A percentile compares a stretch with the other conserved stretches of the same genome.
phyloP scores from a whole-genome alignment of 2,888 invertebrate species.

The Fabriciana adippe region DNA sequence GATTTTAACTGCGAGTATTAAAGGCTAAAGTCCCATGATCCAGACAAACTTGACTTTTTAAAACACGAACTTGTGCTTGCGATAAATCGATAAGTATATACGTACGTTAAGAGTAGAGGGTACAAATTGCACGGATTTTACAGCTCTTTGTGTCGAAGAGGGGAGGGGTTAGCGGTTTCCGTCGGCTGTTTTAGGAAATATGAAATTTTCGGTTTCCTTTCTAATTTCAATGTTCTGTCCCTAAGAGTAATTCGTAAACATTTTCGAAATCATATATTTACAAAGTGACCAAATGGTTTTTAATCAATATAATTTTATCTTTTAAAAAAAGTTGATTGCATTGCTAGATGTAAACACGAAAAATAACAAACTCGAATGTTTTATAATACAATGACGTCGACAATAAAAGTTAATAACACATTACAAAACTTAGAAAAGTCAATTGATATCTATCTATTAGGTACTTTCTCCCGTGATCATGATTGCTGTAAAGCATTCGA shows the following conservation, averaged over 20 bases:
- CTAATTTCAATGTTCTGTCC: slow-evolving; percentile 41
- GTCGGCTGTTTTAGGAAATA: slow-evolving; percentile 67
- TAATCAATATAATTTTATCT: too few species aligned
- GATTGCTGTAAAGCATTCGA: too few species aligned
- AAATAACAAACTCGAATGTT: too few species aligned
- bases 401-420: too few species aligned
- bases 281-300: too few species aligned
- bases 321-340: too few species aligned
- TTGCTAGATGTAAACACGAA: too few species aligned
- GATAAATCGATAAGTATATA: slow-evolving; percentile 80
- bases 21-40: slow-evolving; percentile 41
- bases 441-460: too few species aligned
- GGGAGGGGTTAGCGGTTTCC: slow-evolving; percentile 64
- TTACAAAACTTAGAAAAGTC: too few species aligned
- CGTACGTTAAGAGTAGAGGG: slow-evolving; percentile 66
- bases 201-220: slow-evolving; percentile 59
- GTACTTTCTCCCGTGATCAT: too few species aligned
- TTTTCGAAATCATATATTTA: background rate
- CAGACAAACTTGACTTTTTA: slow-evolving; percentile 59
- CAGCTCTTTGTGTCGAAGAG: slow-evolving; percentile 69
- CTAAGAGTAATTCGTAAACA: slow-evolving; percentile 22
- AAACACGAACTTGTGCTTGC: slow-evolving; percentile 70
- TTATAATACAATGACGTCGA: too few species aligned
- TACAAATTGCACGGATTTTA: slow-evolving; percentile 77
- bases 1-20: slow-evolving; percentile 46